phyloP scores from a whole-genome alignment of 2,113 vertebrate species.

The Oryctolagus cuniculus region DNA sequence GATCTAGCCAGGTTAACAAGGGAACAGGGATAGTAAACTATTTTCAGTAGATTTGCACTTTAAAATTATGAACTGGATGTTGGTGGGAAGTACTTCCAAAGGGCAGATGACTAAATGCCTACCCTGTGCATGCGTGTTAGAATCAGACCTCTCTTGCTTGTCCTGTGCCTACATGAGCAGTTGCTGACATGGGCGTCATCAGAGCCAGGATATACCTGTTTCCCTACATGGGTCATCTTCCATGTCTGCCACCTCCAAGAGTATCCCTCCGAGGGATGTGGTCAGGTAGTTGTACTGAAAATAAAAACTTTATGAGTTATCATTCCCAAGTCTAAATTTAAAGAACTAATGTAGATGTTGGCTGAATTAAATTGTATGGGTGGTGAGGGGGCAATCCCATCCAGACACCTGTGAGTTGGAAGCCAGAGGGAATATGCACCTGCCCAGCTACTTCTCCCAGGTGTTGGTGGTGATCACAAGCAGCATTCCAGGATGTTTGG shows the following conservation, averaged over 20 bases:
- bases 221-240: conserved; percentile 12
- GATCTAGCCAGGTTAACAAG: conserved; percentile 64
- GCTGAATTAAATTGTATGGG: conserved; percentile 42
- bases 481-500: conserved; percentile 74
- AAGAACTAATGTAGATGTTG: conserved; percentile 62
- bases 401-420: conserved; percentile 36
- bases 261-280: conserved; percentile 45
- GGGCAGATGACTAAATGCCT: conserved; percentile 20
- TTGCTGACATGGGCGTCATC: neutral
- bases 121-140: conserved; percentile 37
- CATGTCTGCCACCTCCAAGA: conserved; percentile 18
- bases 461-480: neutral
- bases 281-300: conserved; percentile 73
- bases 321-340: conserved; percentile 66
- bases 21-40: conserved; percentile 57
- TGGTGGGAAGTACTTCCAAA: conserved; percentile 61
- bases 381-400: conserved; percentile 31
- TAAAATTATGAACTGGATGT: conserved; percentile 86
- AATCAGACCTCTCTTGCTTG: neutral
- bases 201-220: conserved; percentile 36
- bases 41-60: conserved; percentile 86
- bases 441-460: conserved; percentile 12
- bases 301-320: conserved; percentile 57
- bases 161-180: rapidly evolving
- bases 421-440: neutral